Evolutionary conservation across 1,140 invertebrate species (phyloP), one percentile per base, ranked within the genome.

Genomic region (Camponotus pennsylvanicus): DNA sequence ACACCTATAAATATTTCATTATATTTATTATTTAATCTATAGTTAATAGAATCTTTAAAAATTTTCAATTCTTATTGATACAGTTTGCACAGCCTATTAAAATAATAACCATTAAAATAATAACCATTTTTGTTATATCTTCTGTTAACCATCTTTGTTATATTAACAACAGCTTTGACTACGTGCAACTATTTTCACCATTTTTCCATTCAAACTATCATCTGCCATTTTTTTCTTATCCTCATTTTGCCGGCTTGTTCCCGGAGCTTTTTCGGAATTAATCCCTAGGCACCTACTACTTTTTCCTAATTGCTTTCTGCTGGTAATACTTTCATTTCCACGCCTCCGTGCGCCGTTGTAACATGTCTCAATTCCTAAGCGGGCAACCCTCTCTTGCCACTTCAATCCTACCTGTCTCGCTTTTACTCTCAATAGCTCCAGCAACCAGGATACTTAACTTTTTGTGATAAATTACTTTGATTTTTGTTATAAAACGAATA

Each of bases 311-410:
- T 91, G 84, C 90, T 90, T 90, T 85, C 90, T 87, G 66, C 89
- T 87, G 82, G 80, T 89, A 91, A 91, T 90, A 91, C 89, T 90
- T 91, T 85, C 90, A 89, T 91, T 90, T 91, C 87, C 89, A 80
- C 77, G 66, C 79, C 64, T 85, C 70, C 64, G 76, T 69, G 63
- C 63, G 40, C 75, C 78, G 61, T 80, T 71, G 67, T 80, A 88
- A 89, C 83, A 85, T 88, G 71, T 88, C 79, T 87, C 77, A 79
- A 83, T 80, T 63, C 63, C 84, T 69, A 69, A 79, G 76, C 49
- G 67, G 37, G 61, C 45, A 64, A 78, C 61, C 40, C 59, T 78
- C 61, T 70, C 63, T 27, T 27, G 42, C 70, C 49, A 61, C 67
- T 71, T 71, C 67, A 49, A 64, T 55, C 21, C 37, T 70, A 18